Evolutionary conservation across 1,140 invertebrate genomes (phyloP).

Genomic region (Drosophila sulfurigaster): DNA sequence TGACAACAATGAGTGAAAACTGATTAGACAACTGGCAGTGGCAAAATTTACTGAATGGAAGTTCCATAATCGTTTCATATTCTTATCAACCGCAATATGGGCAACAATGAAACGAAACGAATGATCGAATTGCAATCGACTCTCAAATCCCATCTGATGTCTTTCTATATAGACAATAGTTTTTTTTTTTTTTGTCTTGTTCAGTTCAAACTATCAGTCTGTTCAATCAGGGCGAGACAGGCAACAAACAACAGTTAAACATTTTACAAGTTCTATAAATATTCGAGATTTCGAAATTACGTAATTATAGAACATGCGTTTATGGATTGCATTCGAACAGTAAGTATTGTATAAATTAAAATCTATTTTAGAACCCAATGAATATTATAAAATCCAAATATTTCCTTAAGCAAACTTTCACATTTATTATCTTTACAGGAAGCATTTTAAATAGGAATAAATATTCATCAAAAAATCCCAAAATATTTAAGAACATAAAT

Average conservation of each 20-base stretch:
- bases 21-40: constrained; percentile 56
- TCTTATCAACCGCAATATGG: constrained; percentile 34
- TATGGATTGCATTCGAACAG: too few species aligned
- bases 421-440: too few species aligned
- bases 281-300: too few species aligned
- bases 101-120: constrained; percentile 64
- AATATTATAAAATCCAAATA: too few species aligned
- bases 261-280: constrained; percentile 35
- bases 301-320: too few species aligned
- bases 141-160: constrained; percentile 8
- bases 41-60: constrained; percentile 75
- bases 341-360: too few species aligned
- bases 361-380: too few species aligned
- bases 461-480: too few species aligned
- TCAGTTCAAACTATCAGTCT: constrained; percentile 18
- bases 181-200: neutral
- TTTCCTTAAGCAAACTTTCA: too few species aligned
- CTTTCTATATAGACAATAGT: constrained; percentile 8
- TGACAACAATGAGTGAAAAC: constrained; percentile 38
- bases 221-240: constrained; percentile 49
- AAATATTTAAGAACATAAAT: too few species aligned
- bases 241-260: constrained; percentile 68
- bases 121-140: neutral
- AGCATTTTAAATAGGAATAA: too few species aligned
- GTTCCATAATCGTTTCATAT: constrained; percentile 12